Conservation (phyloP, 2,888 invertebrate species). For the Leucophenga maculata region DNA sequence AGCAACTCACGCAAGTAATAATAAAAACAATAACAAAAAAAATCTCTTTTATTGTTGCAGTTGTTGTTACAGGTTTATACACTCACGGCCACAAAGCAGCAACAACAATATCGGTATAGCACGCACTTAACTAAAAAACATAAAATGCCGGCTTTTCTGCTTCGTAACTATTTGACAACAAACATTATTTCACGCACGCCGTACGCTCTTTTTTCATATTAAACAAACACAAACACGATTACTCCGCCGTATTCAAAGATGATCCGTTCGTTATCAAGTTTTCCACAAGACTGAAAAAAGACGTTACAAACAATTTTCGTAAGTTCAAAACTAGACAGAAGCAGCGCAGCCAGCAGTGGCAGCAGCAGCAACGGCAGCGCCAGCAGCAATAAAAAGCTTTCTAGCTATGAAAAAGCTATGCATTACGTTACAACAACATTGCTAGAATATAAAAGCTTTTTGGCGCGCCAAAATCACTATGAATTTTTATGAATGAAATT, state of each 20-base stretch:
- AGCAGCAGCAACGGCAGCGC: slow-evolving; percentile 27
- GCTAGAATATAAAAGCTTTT: slow-evolving; percentile 29
- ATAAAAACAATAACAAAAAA: neutral
- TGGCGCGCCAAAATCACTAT: slow-evolving; percentile 53
- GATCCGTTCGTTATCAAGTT: slow-evolving; percentile 61
- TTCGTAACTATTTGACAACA: slow-evolving; percentile 19
- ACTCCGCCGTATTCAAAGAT: slow-evolving; percentile 16
- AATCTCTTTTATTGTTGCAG: no score
- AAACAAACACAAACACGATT: neutral
- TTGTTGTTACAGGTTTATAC: slow-evolving; percentile 38
- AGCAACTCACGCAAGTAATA: slow-evolving; percentile 11
- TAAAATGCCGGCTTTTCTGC: neutral
- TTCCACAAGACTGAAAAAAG: slow-evolving; percentile 62
- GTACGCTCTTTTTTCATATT: no score
- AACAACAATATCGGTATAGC: neutral
- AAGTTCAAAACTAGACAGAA: slow-evolving; percentile 39
- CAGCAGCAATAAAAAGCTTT: slow-evolving; percentile 49
- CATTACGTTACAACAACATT: slow-evolving; percentile 16
- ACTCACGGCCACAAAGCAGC: neutral
- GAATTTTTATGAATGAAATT: slow-evolving; percentile 55
- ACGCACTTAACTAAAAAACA: neutral
- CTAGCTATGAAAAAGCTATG: slow-evolving; percentile 40
- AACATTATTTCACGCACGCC: no score
- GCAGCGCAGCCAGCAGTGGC: slow-evolving; percentile 34
- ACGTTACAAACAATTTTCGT: slow-evolving; percentile 57